A percentile compares a stretch with the other conserved stretches of the same genome.
Evolutionary conservation across 2,888 invertebrate species (phyloP).

Genomic region (Cerceris rybyensis): DNA sequence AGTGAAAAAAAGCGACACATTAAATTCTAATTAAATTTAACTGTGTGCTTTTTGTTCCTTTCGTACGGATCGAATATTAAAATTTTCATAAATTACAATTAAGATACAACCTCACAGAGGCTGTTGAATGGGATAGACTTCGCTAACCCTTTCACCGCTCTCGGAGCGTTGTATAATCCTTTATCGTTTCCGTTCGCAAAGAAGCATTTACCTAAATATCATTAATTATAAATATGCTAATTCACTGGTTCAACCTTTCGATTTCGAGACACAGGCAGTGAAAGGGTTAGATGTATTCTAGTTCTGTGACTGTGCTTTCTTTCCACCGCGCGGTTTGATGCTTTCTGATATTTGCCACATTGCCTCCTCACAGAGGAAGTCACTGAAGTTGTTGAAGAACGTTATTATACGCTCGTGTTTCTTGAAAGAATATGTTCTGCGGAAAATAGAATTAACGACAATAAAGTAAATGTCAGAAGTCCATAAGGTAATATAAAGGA

Average conservation of each 20-base stretch:
- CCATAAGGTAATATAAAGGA: not conserved
- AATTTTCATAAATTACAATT: slow-evolving; percentile 48
- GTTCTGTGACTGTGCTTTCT: slow-evolving; percentile 82
- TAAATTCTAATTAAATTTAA: slow-evolving; percentile 42
- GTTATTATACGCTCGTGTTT: slow-evolving; percentile 96
- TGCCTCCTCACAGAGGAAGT: slow-evolving; percentile 97
- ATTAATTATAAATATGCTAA: slow-evolving; percentile 54
- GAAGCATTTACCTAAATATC: slow-evolving; percentile 49
- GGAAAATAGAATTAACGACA: slow-evolving; percentile 66
- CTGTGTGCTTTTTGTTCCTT: slow-evolving; percentile 14
- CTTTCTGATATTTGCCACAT: slow-evolving; percentile 99
- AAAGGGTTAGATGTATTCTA: slow-evolving; percentile 72
- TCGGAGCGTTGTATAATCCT: slow-evolving; percentile 46
- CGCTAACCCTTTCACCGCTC: slow-evolving; percentile 69
- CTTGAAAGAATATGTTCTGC: slow-evolving; percentile 95
- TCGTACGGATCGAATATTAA: slow-evolving; percentile 45
- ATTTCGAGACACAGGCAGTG: slow-evolving; percentile 69
- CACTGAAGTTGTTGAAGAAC: slow-evolving; percentile 98
- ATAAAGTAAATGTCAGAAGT: not conserved
- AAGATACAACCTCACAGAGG: slow-evolving; percentile 73
- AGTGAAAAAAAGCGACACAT: slow-evolving; percentile 29
- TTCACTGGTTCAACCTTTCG: slow-evolving; percentile 63
- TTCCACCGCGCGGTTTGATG: slow-evolving; percentile 94
- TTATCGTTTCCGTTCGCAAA: slow-evolving; percentile 30
- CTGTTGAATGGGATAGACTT: slow-evolving; percentile 60